Conservation (phyloP, 2,113 vertebrate genomes). For the Clarias batrachus region DNA sequence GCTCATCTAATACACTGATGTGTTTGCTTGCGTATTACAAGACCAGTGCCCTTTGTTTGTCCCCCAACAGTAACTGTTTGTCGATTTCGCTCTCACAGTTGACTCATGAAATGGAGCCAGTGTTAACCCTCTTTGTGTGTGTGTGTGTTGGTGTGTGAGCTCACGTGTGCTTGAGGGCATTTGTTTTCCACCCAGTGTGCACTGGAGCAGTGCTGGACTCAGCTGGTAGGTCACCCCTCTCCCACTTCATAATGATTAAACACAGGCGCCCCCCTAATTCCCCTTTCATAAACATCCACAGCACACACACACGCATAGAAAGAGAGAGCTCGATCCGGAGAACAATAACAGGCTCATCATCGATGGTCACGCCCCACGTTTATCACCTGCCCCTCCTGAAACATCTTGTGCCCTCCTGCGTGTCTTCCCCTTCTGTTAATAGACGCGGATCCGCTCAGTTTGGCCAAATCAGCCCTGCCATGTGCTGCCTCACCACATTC, state of each 20-base stretch:
- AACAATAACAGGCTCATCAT: slow-evolving; percentile 77
- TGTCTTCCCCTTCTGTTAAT: slow-evolving; percentile 62
- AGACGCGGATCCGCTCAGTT: slow-evolving; percentile 66
- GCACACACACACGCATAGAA: slow-evolving; percentile 25
- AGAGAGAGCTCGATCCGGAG: slow-evolving; percentile 70
- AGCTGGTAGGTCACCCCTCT: slow-evolving; percentile 76
- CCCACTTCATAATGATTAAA: slow-evolving; percentile 78
- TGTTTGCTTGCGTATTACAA: slow-evolving; percentile 43
- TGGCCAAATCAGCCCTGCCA: slow-evolving; percentile 59
- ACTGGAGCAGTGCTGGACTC: slow-evolving; percentile 76
- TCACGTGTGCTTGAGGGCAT: slow-evolving; percentile 51
- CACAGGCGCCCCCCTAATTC: slow-evolving; percentile 70
- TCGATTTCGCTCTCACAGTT: slow-evolving; percentile 55
- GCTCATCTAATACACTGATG: slow-evolving; percentile 29
- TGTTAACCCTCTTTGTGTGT: slow-evolving; percentile 41
- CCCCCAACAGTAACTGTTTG: slow-evolving; percentile 53
- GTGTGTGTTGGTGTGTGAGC: slow-evolving; percentile 42
- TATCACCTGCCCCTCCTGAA: slow-evolving; percentile 60
- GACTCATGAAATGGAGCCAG: slow-evolving; percentile 59
- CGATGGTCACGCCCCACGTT: slow-evolving; percentile 67
- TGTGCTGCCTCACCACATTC: slow-evolving; percentile 47
- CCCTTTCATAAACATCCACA: slow-evolving; percentile 69
- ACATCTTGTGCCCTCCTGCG: slow-evolving; percentile 35
- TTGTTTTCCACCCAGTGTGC: slow-evolving; percentile 74
- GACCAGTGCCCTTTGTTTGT: slow-evolving; percentile 52